phyloP scores from a whole-genome alignment of 2,888 invertebrate genomes.

The Metacarcinus magister region DNA sequence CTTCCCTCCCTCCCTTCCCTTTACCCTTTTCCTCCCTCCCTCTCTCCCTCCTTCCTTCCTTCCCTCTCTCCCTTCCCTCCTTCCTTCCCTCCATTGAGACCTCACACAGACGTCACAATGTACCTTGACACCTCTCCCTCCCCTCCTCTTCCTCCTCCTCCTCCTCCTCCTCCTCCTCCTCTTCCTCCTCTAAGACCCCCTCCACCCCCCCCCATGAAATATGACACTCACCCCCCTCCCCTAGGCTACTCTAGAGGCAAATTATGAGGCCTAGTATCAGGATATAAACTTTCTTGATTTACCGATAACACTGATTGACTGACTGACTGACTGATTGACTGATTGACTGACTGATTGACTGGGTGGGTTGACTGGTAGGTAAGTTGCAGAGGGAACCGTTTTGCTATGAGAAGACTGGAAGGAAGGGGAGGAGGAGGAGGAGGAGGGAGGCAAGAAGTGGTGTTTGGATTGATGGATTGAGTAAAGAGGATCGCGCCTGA shows the following conservation, averaged over 20 bases:
- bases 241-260: not conserved
- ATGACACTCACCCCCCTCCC: not conserved
- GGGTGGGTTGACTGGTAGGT: not conserved
- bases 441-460: constrained; percentile 7
- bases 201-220: not conserved
- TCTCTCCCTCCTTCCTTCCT: not conserved
- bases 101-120: constrained; percentile 35
- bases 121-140: not conserved
- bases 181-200: not conserved
- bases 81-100: not conserved
- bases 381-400: not conserved
- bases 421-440: not conserved
- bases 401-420: not conserved
- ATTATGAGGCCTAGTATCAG: not conserved
- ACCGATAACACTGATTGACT: not conserved
- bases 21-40: too few relatives aligned
- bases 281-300: constrained; percentile 7
- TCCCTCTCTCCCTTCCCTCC: not conserved
- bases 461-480: not conserved
- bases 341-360: not conserved
- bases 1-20: not conserved
- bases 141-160: not conserved
- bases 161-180: not conserved
- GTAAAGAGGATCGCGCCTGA: not conserved
- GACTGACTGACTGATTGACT: not conserved